Evolutionary conservation across 2,888 invertebrate genomes (phyloP).

Genomic region (Petrolisthes cinctipes): DNA sequence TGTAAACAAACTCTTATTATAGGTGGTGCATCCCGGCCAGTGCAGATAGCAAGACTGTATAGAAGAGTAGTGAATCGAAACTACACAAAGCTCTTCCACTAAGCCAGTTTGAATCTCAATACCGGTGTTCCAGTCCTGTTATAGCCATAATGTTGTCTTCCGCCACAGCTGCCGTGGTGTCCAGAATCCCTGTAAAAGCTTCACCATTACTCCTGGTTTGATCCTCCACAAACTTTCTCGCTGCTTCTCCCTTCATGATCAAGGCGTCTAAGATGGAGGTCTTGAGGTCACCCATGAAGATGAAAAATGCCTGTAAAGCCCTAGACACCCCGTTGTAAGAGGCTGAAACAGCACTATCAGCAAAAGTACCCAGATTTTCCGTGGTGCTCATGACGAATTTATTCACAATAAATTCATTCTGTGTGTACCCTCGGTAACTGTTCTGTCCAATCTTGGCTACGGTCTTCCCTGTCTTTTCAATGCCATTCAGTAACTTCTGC

Average conservation of each 20-base stretch:
- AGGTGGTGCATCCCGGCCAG: too few species aligned
- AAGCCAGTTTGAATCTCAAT: too few species aligned
- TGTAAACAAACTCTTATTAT: too few species aligned
- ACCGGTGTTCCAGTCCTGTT: neutral
- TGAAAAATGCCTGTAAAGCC: neutral
- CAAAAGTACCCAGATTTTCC: neutral
- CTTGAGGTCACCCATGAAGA: neutral
- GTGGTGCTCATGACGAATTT: neutral
- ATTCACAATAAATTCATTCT: neutral
- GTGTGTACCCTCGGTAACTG: neutral
- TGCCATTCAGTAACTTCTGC: neutral
- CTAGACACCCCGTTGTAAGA: neutral
- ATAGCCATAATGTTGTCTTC: neutral
- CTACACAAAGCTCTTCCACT: too few species aligned
- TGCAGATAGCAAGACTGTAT: too few species aligned
- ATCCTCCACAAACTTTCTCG: neutral
- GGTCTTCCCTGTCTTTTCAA: neutral
- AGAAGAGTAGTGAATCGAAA: too few species aligned
- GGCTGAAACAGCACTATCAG: neutral
- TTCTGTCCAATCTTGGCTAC: conserved; percentile 3
- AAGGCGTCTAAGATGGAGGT: neutral
- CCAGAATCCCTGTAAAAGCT: neutral
- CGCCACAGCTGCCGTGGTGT: neutral
- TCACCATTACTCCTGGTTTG: neutral
- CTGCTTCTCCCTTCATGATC: neutral